A percentile compares a stretch with the other conserved stretches of the same genome.
These are phyloP conservation scores for Andrena trimmerana DNA, from an alignment of 2,888 invertebrate species.

Conservation along the genomic window DNA sequence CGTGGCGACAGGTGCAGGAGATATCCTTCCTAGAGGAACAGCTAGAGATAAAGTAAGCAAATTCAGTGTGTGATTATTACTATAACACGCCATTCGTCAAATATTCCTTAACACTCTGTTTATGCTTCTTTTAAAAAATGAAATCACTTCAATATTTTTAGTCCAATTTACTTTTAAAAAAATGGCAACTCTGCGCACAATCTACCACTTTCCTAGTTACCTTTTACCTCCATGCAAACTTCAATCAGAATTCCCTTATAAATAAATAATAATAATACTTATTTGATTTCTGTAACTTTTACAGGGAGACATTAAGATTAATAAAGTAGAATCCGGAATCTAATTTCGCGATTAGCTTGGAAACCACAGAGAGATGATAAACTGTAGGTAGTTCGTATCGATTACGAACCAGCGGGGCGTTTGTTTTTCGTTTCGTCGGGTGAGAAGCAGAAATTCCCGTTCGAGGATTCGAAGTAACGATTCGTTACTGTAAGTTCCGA, in stretches of 20 bases:
- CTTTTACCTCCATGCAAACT: too few species aligned
- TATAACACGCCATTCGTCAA: background rate
- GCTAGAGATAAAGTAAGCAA: background rate
- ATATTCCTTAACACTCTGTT: background rate
- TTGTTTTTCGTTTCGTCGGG: background rate
- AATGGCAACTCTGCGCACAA: too few species aligned
- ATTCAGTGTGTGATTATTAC: background rate
- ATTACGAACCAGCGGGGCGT: background rate
- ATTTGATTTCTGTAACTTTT: too few species aligned
- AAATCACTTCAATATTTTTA: too few species aligned
- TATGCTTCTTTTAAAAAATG: too few species aligned
- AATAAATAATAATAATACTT: too few species aligned
- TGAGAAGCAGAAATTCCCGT: background rate
- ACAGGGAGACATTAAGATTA: too few species aligned
- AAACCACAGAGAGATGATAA: background rate
- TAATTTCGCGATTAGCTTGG: too few species aligned
- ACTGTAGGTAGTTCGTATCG: background rate
- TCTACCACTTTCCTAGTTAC: too few species aligned
- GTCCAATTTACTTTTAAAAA: too few species aligned
- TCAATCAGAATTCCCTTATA: too few species aligned
- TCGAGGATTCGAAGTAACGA: conserved; percentile 34
- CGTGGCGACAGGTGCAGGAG: background rate
- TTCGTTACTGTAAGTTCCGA: conserved; percentile 42
- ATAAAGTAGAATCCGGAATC: too few species aligned
- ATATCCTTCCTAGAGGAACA: background rate